phyloP scores from a whole-genome alignment of 2,113 vertebrate species.

The Otolemur garnettii region DNA sequence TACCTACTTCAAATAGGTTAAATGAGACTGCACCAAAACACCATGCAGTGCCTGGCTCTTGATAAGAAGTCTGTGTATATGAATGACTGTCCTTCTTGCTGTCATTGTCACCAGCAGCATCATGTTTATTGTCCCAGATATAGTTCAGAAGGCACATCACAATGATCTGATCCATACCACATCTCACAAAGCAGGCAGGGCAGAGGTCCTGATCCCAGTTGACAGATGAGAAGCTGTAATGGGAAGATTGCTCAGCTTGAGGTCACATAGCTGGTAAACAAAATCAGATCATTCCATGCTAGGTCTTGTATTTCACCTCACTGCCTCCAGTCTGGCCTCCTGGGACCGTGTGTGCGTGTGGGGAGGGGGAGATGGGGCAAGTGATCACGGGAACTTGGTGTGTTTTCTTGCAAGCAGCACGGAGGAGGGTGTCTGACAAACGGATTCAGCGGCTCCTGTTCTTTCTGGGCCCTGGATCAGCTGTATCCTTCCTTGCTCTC shows the following conservation, averaged over 20 bases:
- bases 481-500: too few relatives aligned
- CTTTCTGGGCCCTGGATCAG: not conserved
- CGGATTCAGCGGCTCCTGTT: not conserved
- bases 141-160: not conserved
- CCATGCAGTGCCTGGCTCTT: not conserved
- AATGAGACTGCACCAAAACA: not conserved
- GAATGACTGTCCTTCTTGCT: not conserved
- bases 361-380: not conserved
- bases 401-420: not conserved
- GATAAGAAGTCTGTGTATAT: not conserved
- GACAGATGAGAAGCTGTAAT: not conserved
- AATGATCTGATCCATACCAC: not conserved
- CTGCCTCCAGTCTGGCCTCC: not conserved
- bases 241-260: not conserved
- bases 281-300: not conserved
- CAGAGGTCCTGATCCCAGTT: not conserved
- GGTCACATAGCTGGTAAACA: not conserved
- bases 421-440: not conserved
- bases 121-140: not conserved
- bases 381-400: too few relatives aligned
- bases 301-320: not conserved
- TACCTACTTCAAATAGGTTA: not conserved
- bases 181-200: too few relatives aligned
- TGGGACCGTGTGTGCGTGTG: too few relatives aligned
- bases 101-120: accelerated